Evolutionary conservation across 35 echinoderm and acorn worm species (phyloP).

Genomic region (Ophiothrix spiculata): DNA sequence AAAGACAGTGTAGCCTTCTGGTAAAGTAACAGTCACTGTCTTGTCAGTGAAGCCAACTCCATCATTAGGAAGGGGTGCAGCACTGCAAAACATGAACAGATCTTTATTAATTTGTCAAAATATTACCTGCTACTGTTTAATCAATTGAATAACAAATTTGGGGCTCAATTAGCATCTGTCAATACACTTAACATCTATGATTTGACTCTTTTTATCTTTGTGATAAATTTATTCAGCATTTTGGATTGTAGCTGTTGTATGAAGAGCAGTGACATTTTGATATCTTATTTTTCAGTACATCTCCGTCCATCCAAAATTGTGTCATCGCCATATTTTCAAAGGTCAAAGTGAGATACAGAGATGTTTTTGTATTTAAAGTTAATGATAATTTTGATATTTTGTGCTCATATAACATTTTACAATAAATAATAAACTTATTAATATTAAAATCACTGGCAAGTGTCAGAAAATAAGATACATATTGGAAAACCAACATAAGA

Average conservation of each 20-base stretch:
- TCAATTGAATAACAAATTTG: neutral
- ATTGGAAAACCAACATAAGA: too few relatives aligned
- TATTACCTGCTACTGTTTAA: neutral
- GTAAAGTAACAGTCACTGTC: constrained; percentile 30
- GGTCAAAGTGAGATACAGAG: too few relatives aligned
- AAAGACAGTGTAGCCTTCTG: neutral
- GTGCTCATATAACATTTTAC: too few relatives aligned
- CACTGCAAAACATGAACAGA: neutral
- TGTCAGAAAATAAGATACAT: too few relatives aligned
- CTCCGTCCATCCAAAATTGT: neutral
- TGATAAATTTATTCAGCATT: neutral
- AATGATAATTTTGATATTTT: too few relatives aligned
- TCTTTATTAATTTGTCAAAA: neutral
- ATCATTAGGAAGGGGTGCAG: neutral
- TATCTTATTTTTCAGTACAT: neutral
- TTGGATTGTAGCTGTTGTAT: too few relatives aligned
- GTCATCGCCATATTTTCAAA: neutral
- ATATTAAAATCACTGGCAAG: too few relatives aligned
- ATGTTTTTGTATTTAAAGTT: too few relatives aligned
- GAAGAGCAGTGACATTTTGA: too few relatives aligned
- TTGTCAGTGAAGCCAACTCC: constrained; percentile 1
- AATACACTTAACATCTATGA: neutral
- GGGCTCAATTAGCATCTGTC: neutral
- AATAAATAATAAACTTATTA: too few relatives aligned
- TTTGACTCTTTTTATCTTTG: neutral